phyloP scores from a whole-genome alignment of 2,888 invertebrate species.

The Drosophila algonquin region DNA sequence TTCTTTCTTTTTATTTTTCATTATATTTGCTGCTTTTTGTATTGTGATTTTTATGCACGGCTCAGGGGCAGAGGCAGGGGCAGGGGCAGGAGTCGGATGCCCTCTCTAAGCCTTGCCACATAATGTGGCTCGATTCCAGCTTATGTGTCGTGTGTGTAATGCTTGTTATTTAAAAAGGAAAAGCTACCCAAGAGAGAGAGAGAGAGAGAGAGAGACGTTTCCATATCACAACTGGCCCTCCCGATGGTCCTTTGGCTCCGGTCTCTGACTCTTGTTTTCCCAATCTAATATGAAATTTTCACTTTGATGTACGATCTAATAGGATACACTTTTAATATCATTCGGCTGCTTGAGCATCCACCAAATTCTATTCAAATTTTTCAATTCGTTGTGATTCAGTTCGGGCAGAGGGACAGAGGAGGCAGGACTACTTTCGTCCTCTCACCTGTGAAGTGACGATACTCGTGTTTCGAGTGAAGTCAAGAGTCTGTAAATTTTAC shows the following conservation, averaged over 20 bases:
- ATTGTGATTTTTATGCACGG: conserved; percentile 6
- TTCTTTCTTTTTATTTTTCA: conserved; percentile 22
- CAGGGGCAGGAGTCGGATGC: background rate
- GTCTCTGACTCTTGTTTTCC: conserved; percentile 14
- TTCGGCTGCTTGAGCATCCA: conserved; percentile 39
- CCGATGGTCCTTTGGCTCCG: conserved; percentile 6
- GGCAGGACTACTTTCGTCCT: background rate
- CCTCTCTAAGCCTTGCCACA: conserved; percentile 33
- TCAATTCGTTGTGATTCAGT: conserved; percentile 17
- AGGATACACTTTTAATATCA: conserved; percentile 46
- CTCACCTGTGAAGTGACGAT: conserved; percentile 2
- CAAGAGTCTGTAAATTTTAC: conserved; percentile 40
- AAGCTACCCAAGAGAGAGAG: background rate
- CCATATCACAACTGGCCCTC: conserved; percentile 2
- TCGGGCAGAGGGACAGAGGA: background rate
- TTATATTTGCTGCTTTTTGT: conserved; percentile 17
- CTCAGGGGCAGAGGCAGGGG: background rate
- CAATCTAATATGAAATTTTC: conserved; percentile 38
- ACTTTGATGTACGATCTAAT: conserved; percentile 42
- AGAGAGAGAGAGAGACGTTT: conserved; percentile 5
- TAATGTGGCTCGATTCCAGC: conserved; percentile 35
- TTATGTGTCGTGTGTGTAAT: conserved; percentile 41
- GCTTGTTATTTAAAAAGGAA: conserved; percentile 7
- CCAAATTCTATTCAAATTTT: conserved; percentile 8
- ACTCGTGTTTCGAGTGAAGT: conserved; percentile 24